phyloP scores from a whole-genome alignment of 2,113 vertebrate genomes.

The Telmatochromis brichardi region DNA sequence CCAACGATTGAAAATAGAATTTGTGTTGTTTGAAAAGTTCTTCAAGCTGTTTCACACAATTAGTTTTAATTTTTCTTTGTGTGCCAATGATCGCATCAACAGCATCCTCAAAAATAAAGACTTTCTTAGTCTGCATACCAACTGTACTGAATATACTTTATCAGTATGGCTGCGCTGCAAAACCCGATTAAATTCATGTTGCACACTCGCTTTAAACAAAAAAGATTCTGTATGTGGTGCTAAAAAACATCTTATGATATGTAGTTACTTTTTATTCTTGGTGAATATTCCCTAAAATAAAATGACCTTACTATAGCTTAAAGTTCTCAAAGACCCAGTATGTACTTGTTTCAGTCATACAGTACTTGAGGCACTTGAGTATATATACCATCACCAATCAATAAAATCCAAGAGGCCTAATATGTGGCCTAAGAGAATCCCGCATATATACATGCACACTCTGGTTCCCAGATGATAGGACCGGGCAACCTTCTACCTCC shows the following conservation, averaged over 20 bases:
- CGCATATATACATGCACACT: background rate
- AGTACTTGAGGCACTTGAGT: background rate
- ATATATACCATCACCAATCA: background rate
- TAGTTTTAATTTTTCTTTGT: background rate
- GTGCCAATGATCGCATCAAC: background rate
- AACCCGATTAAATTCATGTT: background rate
- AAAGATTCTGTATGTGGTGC: background rate
- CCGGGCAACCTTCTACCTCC: background rate
- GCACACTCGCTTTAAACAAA: background rate
- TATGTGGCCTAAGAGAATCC: background rate
- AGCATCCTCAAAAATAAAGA: background rate
- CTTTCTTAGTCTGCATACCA: background rate
- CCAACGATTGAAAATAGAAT: background rate
- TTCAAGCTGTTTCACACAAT: background rate
- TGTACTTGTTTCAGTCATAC: background rate
- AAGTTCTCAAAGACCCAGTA: background rate
- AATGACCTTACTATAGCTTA: background rate
- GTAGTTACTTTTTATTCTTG: background rate
- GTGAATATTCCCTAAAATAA: background rate
- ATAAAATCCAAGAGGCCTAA: background rate
- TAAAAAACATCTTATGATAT: background rate
- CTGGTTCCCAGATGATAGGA: background rate
- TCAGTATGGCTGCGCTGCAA: background rate
- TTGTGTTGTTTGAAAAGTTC: background rate
- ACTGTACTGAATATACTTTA: background rate